A percentile compares a stretch with the other conserved stretches of the same genome.
These are phyloP conservation scores for Okamejei kenojei DNA, from an alignment of 2,797 vertebrate species.

Conservation along the genomic window DNA sequence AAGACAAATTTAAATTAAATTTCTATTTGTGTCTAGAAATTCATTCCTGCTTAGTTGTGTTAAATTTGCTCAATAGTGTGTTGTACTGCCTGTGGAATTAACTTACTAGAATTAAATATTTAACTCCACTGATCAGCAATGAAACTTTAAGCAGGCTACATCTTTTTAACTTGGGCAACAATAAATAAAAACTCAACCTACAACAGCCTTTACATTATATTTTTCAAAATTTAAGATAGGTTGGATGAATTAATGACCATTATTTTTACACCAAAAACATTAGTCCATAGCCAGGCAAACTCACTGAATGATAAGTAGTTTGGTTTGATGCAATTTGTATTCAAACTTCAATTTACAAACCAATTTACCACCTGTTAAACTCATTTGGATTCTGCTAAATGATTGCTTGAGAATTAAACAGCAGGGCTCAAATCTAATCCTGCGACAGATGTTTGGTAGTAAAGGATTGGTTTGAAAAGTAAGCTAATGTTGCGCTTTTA, in stretches of 20 bases:
- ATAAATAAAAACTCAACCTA: neutral
- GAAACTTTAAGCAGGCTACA: too few species aligned
- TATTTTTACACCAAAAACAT: neutral
- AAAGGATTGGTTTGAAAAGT: neutral
- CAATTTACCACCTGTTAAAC: constrained; percentile 29
- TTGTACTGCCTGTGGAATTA: too few species aligned
- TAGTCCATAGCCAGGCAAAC: neutral
- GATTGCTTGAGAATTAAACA: constrained; percentile 32
- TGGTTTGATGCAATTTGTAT: neutral
- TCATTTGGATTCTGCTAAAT: constrained; percentile 1
- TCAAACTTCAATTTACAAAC: neutral
- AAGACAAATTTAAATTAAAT: neutral
- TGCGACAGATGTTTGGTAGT: neutral
- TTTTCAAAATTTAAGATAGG: neutral
- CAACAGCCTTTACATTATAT: neutral
- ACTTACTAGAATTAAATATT: too few species aligned
- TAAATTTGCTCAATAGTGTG: too few species aligned
- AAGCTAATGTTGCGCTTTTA: neutral
- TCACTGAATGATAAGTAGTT: neutral
- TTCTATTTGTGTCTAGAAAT: neutral
- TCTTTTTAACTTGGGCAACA: neutral
- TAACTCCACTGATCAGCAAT: too few species aligned
- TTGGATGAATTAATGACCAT: neutral
- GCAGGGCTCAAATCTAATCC: neutral
- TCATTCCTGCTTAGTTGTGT: too few species aligned